Base-by-base conservation (phyloP, 1,140 invertebrate species). In the Rhopalosiphum maidis region DNA sequence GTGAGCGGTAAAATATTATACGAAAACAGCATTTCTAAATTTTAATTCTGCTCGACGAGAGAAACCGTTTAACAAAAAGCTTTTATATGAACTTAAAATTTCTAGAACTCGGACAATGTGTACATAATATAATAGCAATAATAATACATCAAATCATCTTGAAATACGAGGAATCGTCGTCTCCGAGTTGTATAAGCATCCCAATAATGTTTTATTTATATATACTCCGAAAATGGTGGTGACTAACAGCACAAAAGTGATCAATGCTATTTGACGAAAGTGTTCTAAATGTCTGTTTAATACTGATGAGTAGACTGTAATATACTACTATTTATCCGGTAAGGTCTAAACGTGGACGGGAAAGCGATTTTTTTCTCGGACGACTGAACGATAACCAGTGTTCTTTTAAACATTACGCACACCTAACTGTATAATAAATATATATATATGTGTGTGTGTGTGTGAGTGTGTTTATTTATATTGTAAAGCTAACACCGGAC, bases 361-460 rank as follows among this genome's bases (percentile, higher is more conserved):
- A 37, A 8, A 89, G 35, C 35, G 48, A 35, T 89, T 46, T 89
- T 88, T 43, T 68, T 21, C 18, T 22, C 90, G 54, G 22, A n/a
- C 30, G 46, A 91, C 55, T 87, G 68, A 60, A 93, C 54, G 51
- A 60, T 68, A 43, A 88, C 43, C 41, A 9, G 37, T 43, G 68
- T 85, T 94, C 94, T 94, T 95, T 86, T 93, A 86, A 93, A 83
- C 91, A 86, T 93, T 83, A 51, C 43, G 43, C 37, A 30, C 54
- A 51, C 22, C 41, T 54, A 23, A 85, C 21, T 60, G 18, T 48
- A 85, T 85, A 85, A 85, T 86, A 77, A 54, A 85, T 35, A 48
- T 21, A 30, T 51, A 15, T 35, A 18, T 21, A 21, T 89, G 35
- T 88, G n/a, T 43, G 7, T 41, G 41, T 41, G 41, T 37, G 37